phyloP scores from a whole-genome alignment of 2,888 invertebrate genomes.

The Polydrusus cervinus region DNA sequence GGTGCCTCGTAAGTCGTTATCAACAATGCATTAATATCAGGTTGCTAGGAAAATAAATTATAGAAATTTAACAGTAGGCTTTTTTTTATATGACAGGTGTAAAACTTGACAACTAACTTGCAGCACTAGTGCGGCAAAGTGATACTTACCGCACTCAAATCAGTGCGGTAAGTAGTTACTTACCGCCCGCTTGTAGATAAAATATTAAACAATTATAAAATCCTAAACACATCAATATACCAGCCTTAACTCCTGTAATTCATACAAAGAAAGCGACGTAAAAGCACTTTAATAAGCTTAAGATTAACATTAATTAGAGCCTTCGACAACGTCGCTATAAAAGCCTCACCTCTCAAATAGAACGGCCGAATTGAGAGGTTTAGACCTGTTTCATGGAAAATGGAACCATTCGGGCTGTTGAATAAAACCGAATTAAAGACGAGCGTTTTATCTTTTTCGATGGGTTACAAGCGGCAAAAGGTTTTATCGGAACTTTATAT shows the following conservation, averaged over 20 bases:
- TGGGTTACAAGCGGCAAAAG: constrained; percentile 47
- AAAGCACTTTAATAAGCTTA: constrained; percentile 44
- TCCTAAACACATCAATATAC: background rate
- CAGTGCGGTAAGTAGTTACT: too few species aligned
- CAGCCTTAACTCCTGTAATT: constrained; percentile 14
- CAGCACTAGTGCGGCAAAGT: too few species aligned
- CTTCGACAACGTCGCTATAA: constrained; percentile 57
- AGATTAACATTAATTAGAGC: constrained; percentile 60
- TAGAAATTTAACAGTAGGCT: too few species aligned
- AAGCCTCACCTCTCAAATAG: constrained; percentile 42
- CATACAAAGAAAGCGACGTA: constrained; percentile 22
- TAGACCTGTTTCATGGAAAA: constrained; percentile 58
- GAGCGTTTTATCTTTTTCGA: constrained; percentile 50
- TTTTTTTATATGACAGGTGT: too few species aligned
- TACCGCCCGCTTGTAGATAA: too few species aligned
- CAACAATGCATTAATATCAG: too few species aligned
- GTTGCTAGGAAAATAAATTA: too few species aligned
- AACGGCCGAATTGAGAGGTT: constrained; percentile 61
- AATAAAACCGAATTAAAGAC: constrained; percentile 61
- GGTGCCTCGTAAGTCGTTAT: too few species aligned
- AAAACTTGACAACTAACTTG: too few species aligned
- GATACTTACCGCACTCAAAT: too few species aligned
- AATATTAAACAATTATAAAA: too few species aligned
- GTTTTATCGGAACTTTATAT: constrained; percentile 45
- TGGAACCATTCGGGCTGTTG: constrained; percentile 59